These are phyloP conservation scores for Celastrina argiolus DNA, from an alignment of 2,888 invertebrate species.

Conservation along the genomic window DNA sequence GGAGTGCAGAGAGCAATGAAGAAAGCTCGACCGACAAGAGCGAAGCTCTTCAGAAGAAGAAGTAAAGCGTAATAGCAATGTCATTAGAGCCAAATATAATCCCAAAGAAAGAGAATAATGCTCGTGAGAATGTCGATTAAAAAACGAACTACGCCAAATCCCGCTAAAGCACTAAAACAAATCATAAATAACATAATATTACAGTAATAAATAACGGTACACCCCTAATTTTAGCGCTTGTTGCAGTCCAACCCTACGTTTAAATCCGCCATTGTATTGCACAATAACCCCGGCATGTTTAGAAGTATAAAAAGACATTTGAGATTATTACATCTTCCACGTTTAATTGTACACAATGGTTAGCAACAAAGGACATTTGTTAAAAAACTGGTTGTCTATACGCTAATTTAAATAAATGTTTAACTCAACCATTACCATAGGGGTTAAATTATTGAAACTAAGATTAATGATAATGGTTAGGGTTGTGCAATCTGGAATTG, in stretches of 20 bases:
- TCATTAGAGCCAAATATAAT: neutral
- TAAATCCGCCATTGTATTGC: slow-evolving; percentile 66
- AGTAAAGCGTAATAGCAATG: neutral
- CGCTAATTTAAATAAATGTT: slow-evolving; percentile 70
- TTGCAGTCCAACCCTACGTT: slow-evolving; percentile 65
- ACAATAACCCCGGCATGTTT: slow-evolving; percentile 70
- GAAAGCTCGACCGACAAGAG: too few relatives aligned
- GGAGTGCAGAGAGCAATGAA: neutral
- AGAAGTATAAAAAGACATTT: slow-evolving; percentile 70
- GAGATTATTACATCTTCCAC: slow-evolving; percentile 75
- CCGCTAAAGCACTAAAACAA: slow-evolving; percentile 68
- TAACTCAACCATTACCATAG: slow-evolving; percentile 50
- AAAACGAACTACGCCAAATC: slow-evolving; percentile 44
- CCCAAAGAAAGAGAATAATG: slow-evolving; percentile 21
- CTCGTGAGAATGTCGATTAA: slow-evolving; percentile 66
- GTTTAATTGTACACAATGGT: slow-evolving; percentile 74
- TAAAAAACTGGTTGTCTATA: slow-evolving; percentile 51
- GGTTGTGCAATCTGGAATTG: slow-evolving; percentile 32
- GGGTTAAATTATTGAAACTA: slow-evolving; percentile 78
- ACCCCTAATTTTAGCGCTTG: slow-evolving; percentile 68
- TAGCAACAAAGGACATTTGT: slow-evolving; percentile 61
- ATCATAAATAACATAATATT: slow-evolving; percentile 74
- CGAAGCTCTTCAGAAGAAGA: too few relatives aligned
- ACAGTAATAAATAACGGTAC: slow-evolving; percentile 74
- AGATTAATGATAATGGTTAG: slow-evolving; percentile 74